These are phyloP conservation scores for Lasiurus borealis DNA, from an alignment of 2,113 vertebrate species.

Conservation along the genomic window DNA sequence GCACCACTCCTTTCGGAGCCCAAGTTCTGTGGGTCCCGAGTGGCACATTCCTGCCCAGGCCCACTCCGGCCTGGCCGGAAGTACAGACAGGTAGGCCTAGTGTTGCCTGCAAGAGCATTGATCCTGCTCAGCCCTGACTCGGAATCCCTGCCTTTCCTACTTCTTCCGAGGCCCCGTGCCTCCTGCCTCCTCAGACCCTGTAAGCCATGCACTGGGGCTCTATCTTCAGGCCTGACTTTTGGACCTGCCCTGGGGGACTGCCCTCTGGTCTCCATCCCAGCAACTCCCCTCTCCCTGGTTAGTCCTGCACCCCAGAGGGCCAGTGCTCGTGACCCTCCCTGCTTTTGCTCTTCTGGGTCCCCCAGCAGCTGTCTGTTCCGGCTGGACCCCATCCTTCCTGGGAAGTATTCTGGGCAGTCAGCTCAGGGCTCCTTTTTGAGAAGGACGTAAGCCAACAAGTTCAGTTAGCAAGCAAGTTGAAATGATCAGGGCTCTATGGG, in stretches of 20 bases:
- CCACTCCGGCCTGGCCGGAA: not conserved
- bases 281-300: not conserved
- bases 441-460: not conserved
- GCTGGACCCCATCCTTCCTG: not conserved
- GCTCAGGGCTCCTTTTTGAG: not conserved
- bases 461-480: not conserved
- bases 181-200: not conserved
- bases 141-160: not conserved
- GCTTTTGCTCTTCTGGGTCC: not conserved
- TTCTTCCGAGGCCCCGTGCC: not conserved
- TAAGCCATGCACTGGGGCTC: fast-evolving
- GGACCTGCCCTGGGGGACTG: not conserved
- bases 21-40: not conserved
- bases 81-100: not conserved
- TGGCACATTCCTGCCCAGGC: not conserved
- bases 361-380: fast-evolving
- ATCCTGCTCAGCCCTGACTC: not conserved
- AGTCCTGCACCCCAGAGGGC: not conserved
- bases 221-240: not conserved
- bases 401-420: not conserved
- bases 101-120: not conserved
- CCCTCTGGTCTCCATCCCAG: not conserved
- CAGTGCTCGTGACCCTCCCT: fast-evolving
- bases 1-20: not conserved
- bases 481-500: not conserved